Evolutionary conservation across 2,888 invertebrate species (phyloP).

Genomic region (Boloria euphrosyne): DNA sequence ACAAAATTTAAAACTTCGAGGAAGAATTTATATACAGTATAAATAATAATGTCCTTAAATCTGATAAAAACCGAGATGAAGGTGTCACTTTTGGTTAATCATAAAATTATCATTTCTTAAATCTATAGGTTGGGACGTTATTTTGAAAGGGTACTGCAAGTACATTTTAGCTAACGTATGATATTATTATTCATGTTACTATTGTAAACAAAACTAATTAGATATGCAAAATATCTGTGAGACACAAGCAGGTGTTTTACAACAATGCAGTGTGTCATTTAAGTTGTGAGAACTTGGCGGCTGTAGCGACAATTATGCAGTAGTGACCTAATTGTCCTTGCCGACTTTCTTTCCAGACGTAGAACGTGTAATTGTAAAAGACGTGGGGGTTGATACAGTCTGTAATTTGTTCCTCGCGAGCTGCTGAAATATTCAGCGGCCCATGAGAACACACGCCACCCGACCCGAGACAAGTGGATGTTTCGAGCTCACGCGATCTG

Average conservation of each 20-base stretch:
- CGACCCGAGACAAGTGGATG: constrained; percentile 47
- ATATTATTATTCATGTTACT: background rate
- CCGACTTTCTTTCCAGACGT: constrained; percentile 52
- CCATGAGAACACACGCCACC: constrained; percentile 62
- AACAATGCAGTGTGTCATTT: constrained; percentile 41
- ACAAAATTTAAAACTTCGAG: constrained; percentile 50
- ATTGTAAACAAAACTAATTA: constrained; percentile 28
- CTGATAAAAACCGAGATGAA: background rate
- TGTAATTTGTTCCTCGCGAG: constrained; percentile 68
- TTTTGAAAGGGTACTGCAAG: too few species aligned
- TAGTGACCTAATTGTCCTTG: constrained; percentile 62
- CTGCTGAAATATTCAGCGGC: constrained; percentile 73
- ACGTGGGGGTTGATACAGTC: constrained; percentile 54
- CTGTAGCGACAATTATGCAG: constrained; percentile 59
- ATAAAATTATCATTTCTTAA: too few species aligned
- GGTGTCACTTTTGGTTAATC: background rate
- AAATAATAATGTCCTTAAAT: constrained; percentile 13
- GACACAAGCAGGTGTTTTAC: constrained; percentile 44
- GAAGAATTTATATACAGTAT: constrained; percentile 1
- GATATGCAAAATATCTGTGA: constrained; percentile 34
- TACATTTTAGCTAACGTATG: too few species aligned
- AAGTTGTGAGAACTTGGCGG: constrained; percentile 57
- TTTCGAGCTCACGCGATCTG: constrained; percentile 43
- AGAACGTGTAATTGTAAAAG: constrained; percentile 62
- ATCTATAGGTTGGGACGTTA: too few species aligned